Base-by-base conservation (phyloP, 2,113 vertebrate genomes). In the Gobius niger region DNA sequence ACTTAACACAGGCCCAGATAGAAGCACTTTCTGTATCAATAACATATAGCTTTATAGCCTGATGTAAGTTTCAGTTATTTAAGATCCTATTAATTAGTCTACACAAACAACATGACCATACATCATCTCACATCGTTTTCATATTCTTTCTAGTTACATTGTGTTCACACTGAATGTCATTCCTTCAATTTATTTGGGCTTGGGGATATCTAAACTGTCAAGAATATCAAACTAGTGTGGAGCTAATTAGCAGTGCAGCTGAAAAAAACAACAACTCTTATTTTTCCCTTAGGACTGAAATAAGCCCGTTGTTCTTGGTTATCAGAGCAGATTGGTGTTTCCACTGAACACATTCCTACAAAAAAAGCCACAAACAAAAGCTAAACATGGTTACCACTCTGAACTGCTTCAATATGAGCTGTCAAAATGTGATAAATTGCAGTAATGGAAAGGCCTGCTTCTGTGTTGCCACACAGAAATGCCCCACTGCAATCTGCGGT, bases 361-460 rank as follows among this genome's bases (percentile, higher is more conserved):
- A 72, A 51, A 47, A 40, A 44, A 1, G n/a, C 6, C 18, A 65
- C 63, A 5, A 41, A 47, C 57, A 70, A 68, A 66, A 46, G 44
- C 44, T 63, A 72, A 46, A 67, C 61, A 34, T 47, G 15, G 44
- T 52, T 15, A 65, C 6, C n/a, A 24, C 72, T 78, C 11, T 0
- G 41, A 75, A 67, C 52, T 59, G 53, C 52, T 78, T 50, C 68
- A 67, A 42, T 54, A 67, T 67, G 63, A 72, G 67, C 75, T 81
- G 83, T 78, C 81, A 78, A 65, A 70, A 18, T 44, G 44, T 81
- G 78, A 84, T 60, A 73, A 76, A 84, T 51, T 75, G 9, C n/a
- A 69, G 44, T 40, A 47, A 69, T 50, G 47, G 51, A 63, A 65
- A 63, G 7, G 19, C 67, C 70, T 72, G 13, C 50, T 53, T 14